phyloP scores from a whole-genome alignment of 1,140 invertebrate species.

The Drosophila micromelanica region DNA sequence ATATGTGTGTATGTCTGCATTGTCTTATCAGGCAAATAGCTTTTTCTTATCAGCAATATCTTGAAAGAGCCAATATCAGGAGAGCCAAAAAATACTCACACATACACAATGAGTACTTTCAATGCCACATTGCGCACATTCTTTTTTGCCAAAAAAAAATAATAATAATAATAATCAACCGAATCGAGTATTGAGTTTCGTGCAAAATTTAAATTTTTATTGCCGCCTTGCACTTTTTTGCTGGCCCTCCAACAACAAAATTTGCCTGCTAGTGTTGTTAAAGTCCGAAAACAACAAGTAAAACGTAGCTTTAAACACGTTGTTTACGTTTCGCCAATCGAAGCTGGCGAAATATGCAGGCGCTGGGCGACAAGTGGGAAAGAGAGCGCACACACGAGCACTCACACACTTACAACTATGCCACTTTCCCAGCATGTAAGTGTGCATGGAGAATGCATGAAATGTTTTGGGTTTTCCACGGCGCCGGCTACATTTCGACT shows the following conservation, averaged over 20 bases:
- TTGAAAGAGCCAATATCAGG: slow-evolving; percentile 56
- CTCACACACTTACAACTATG: slow-evolving; percentile 11
- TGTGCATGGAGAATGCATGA: neutral
- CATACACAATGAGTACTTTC: slow-evolving; percentile 4
- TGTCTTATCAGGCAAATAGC: slow-evolving; percentile 65
- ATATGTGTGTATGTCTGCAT: slow-evolving; percentile 28
- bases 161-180: neutral
- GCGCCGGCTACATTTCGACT: slow-evolving; percentile 1
- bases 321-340: slow-evolving; percentile 74
- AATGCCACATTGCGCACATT: slow-evolving; percentile 37
- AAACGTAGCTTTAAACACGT: slow-evolving; percentile 60
- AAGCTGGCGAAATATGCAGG: slow-evolving; percentile 57
- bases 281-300: slow-evolving; percentile 22
- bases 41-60: slow-evolving; percentile 70
- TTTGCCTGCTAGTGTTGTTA: neutral
- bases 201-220: slow-evolving; percentile 57
- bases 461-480: slow-evolving; percentile 33
- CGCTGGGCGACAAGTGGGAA: neutral
- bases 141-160: slow-evolving; percentile 29
- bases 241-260: slow-evolving; percentile 12
- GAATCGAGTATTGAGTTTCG: slow-evolving; percentile 53
- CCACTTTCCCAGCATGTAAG: neutral
- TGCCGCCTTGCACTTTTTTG: slow-evolving; percentile 60
- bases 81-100: slow-evolving; percentile 28
- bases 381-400: slow-evolving; percentile 14